Evolutionary conservation across 2,113 vertebrate species (phyloP).

Genomic region (Clarias gariepinus): DNA sequence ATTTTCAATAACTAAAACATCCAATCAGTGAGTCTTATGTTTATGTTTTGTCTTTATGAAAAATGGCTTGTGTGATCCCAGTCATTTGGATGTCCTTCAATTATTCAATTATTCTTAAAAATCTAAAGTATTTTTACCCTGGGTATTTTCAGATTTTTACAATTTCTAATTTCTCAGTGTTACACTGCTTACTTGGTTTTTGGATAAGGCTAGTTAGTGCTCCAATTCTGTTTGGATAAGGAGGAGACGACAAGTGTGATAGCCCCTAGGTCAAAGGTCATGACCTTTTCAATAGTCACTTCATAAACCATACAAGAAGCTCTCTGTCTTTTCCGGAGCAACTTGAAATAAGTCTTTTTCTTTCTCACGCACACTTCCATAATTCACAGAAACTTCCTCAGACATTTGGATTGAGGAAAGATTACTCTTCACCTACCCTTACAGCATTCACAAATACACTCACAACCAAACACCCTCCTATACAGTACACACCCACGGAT

Average conservation of each 20-base stretch:
- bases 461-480: background rate
- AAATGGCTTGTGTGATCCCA: background rate
- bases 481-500: background rate
- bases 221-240: conserved; percentile 28
- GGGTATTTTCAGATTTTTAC: background rate
- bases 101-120: background rate
- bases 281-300: conserved; percentile 37
- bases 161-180: background rate
- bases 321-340: background rate
- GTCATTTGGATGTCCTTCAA: background rate
- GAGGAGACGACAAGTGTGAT: conserved; percentile 46
- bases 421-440: background rate
- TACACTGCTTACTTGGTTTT: background rate
- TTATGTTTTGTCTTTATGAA: background rate
- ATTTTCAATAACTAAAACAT: background rate
- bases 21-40: background rate
- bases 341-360: conserved; percentile 24
- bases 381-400: background rate
- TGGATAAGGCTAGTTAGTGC: conserved; percentile 19
- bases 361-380: background rate
- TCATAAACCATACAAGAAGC: conserved; percentile 38
- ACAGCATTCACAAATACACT: background rate
- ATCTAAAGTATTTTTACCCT: background rate
- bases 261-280: conserved; percentile 40
- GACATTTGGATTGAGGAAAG: conserved; percentile 1